Conservation (phyloP, 1,140 invertebrate genomes). For the Pseudomyrmex sp. region DNA sequence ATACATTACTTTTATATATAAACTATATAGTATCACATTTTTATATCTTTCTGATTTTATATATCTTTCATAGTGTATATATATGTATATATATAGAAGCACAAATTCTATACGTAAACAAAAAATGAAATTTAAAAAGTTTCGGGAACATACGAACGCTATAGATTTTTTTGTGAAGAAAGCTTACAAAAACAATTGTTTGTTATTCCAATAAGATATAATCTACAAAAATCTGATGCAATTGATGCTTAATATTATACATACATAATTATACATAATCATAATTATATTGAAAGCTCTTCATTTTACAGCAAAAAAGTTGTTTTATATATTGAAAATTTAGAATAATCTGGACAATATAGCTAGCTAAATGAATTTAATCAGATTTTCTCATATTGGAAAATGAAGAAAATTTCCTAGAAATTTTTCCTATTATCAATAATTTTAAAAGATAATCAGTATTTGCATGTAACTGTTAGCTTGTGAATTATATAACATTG, state of each 20-base stretch:
- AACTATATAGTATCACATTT: neutral
- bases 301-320: neutral
- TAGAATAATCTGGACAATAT: too few relatives aligned
- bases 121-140: too few relatives aligned
- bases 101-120: too few relatives aligned
- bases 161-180: slow-evolving; percentile 9
- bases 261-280: neutral
- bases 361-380: too few relatives aligned
- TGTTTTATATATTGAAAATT: too few relatives aligned
- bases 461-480: too few relatives aligned
- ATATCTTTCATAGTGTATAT: neutral
- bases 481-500: too few relatives aligned
- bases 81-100: neutral
- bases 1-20: slow-evolving; percentile 15
- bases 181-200: slow-evolving; percentile 7
- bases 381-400: too few relatives aligned
- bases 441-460: too few relatives aligned
- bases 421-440: too few relatives aligned
- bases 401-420: too few relatives aligned
- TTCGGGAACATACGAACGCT: too few relatives aligned
- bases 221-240: neutral
- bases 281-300: neutral
- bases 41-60: slow-evolving; percentile 18
- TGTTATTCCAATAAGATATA: neutral
- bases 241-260: neutral